These are phyloP conservation scores for Oscheius sp. DNA, from an alignment of 2,888 invertebrate species.

Conservation along the genomic window DNA sequence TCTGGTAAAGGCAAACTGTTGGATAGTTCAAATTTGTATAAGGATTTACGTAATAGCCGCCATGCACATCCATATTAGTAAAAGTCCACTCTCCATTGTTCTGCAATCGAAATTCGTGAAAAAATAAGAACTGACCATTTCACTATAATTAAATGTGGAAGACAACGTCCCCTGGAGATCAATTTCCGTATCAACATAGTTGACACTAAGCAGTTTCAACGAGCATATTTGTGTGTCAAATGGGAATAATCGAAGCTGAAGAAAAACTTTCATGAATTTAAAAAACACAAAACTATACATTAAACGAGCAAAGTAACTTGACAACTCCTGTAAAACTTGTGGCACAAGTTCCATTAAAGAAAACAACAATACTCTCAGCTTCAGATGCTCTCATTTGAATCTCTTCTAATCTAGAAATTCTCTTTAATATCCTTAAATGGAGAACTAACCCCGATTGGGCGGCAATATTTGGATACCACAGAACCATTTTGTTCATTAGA, in stretches of 20 bases:
- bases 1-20: neutral
- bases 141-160: neutral
- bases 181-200: slow-evolving; percentile 2
- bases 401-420: neutral
- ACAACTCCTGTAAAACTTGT: neutral
- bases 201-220: neutral
- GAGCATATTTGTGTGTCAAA: slow-evolving; percentile 10
- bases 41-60: neutral
- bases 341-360: slow-evolving; percentile 11
- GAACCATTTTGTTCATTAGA: slow-evolving; percentile 4
- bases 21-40: neutral
- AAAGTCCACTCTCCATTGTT: slow-evolving; percentile 12
- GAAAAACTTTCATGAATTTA: neutral
- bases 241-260: neutral
- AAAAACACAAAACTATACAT: neutral
- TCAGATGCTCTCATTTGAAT: neutral
- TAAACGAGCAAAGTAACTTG: slow-evolving; percentile 2
- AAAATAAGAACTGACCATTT: neutral
- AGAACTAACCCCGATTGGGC: neutral
- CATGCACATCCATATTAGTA: neutral
- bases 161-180: neutral
- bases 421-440: neutral
- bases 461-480: slow-evolving; percentile 18
- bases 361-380: slow-evolving; percentile 2
- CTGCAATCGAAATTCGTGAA: neutral